A percentile compares a stretch with the other conserved stretches of the same genome.
phyloP scores from a whole-genome alignment of 2,797 vertebrate species.

The Paramormyrops hopkinsi region DNA sequence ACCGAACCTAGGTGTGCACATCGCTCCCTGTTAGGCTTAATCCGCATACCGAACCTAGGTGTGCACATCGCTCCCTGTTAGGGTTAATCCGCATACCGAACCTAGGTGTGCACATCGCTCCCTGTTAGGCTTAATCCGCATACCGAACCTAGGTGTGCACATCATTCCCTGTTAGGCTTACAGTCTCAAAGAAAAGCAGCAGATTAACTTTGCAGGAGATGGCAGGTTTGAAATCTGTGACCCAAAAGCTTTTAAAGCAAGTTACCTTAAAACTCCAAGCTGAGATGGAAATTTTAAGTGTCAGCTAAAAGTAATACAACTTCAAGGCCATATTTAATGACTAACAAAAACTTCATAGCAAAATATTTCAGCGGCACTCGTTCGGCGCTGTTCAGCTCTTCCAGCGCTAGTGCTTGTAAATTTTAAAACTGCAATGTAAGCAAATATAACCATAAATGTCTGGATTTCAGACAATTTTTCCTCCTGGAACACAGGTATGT shows the following conservation, averaged over 20 bases:
- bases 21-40: no score
- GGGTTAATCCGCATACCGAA: no score
- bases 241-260: not conserved
- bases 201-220: not conserved
- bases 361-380: not conserved
- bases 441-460: not conserved
- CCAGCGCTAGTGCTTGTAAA: not conserved
- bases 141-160: constrained; percentile 50
- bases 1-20: constrained; percentile 48
- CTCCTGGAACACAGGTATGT: not conserved
- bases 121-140: constrained; percentile 16
- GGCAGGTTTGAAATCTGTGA: not conserved
- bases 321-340: not conserved
- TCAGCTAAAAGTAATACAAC: not conserved
- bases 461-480: not conserved
- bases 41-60: no score
- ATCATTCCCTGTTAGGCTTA: no score
- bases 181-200: not conserved
- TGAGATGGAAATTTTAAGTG: not conserved
- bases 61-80: no score
- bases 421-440: not conserved
- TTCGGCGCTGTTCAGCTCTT: not conserved
- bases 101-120: no score
- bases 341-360: not conserved
- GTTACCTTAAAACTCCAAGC: not conserved